phyloP scores from a whole-genome alignment of 1,140 invertebrate genomes.

The Thalassaphorura encarpata region DNA sequence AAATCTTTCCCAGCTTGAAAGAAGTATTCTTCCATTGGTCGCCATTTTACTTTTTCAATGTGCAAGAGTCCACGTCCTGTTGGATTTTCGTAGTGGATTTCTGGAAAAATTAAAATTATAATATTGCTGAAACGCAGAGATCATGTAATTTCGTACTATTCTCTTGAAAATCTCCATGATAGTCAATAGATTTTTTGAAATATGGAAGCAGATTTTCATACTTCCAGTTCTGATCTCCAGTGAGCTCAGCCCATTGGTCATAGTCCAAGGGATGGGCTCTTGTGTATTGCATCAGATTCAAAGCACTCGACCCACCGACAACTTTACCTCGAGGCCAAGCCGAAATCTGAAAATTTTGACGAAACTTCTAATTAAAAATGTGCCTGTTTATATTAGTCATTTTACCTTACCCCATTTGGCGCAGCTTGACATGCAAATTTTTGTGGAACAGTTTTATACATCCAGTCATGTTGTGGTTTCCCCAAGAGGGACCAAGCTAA shows the following conservation, averaged over 20 bases:
- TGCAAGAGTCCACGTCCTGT: not conserved
- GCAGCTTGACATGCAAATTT: not conserved
- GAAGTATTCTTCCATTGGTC: not conserved
- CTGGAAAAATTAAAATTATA: not conserved
- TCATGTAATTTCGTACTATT: not conserved
- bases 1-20: slow-evolving; percentile 9
- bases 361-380: not conserved
- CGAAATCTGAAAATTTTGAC: slow-evolving; percentile 5
- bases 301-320: slow-evolving; percentile 21
- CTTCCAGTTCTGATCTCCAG: slow-evolving; percentile 9
- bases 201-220: slow-evolving; percentile 2
- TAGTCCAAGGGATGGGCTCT: slow-evolving; percentile 5
- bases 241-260: slow-evolving; percentile 9
- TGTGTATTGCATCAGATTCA: slow-evolving; percentile 16
- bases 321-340: slow-evolving; percentile 34
- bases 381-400: not conserved
- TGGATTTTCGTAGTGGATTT: slow-evolving; percentile 4
- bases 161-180: not conserved
- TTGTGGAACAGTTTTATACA: slow-evolving; percentile 15
- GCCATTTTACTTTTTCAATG: not conserved
- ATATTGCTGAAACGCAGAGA: not conserved
- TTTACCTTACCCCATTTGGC: not conserved
- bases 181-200: slow-evolving; percentile 10
- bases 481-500: not conserved
- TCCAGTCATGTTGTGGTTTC: slow-evolving; percentile 38